Evolutionary conservation across 2,797 vertebrate genomes (phyloP).

Genomic region (Prunella strophiata): DNA sequence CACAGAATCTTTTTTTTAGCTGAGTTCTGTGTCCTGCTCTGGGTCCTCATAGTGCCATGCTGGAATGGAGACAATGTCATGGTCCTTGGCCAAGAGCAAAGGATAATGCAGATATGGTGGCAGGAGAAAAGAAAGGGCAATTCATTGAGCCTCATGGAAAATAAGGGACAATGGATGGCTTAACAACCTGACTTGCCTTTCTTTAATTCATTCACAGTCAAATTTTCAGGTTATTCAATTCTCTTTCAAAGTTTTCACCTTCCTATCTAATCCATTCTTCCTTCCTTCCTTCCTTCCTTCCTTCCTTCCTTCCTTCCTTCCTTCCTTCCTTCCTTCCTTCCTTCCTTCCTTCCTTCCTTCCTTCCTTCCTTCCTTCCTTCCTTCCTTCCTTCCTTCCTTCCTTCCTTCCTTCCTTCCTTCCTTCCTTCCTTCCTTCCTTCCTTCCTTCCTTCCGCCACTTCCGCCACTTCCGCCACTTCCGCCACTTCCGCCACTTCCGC

Average conservation of each 20-base stretch:
- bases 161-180: background rate
- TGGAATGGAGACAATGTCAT: background rate
- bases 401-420: too few relatives aligned
- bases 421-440: too few relatives aligned
- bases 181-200: background rate
- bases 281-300: background rate
- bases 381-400: too few relatives aligned
- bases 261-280: background rate
- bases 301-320: background rate
- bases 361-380: too few relatives aligned
- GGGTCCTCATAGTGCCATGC: background rate
- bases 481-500: too few relatives aligned
- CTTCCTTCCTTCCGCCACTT: too few relatives aligned
- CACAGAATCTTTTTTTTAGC: background rate
- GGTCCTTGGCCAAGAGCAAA: background rate
- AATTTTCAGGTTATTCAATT: background rate
- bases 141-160: background rate
- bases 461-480: too few relatives aligned
- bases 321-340: background rate
- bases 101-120: background rate
- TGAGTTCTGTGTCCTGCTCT: background rate
- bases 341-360: too few relatives aligned
- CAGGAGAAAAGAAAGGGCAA: background rate
- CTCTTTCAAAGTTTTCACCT: background rate
- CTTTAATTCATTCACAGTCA: background rate